Evolutionary conservation across 2,113 vertebrate genomes (phyloP).

Genomic region (Pollimyrus isidori): DNA sequence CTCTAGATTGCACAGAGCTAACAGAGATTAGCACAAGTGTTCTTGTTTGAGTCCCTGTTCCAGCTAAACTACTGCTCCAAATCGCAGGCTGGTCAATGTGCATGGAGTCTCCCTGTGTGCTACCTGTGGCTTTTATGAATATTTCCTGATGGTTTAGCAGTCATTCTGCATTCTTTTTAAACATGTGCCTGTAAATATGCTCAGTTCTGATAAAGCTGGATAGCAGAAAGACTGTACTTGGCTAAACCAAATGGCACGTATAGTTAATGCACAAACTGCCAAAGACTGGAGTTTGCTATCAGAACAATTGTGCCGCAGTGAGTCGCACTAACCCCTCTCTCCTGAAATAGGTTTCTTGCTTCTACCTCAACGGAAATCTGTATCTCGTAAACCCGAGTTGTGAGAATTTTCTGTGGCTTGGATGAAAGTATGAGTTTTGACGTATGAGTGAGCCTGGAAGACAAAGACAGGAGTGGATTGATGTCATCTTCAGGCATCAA

Average conservation of each 20-base stretch:
- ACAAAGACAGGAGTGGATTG: not conserved
- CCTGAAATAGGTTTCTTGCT: conserved; percentile 16
- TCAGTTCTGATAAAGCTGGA: not conserved
- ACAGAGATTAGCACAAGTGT: not conserved
- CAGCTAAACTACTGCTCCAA: not conserved
- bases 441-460: not conserved
- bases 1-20: not conserved
- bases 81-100: not conserved
- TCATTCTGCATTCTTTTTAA: not conserved
- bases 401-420: not conserved
- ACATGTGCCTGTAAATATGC: conserved; percentile 19
- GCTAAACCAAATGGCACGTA: conserved; percentile 20
- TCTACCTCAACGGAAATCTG: conserved; percentile 24
- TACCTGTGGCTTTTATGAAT: not conserved
- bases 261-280: conserved; percentile 19
- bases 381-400: not conserved
- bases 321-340: not conserved
- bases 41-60: not conserved
- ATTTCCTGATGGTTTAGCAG: not conserved
- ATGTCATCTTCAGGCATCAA: not conserved
- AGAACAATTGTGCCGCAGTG: not conserved
- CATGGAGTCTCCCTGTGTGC: not conserved
- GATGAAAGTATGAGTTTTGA: not conserved
- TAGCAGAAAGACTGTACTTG: not conserved
- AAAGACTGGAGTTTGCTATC: conserved; percentile 17